A percentile compares a stretch with the other conserved stretches of the same genome.
Evolutionary conservation across 30 jellyfish, hydroid and myxozoan species (phyloP).

Genomic region (Turritopsis dohrnii): DNA sequence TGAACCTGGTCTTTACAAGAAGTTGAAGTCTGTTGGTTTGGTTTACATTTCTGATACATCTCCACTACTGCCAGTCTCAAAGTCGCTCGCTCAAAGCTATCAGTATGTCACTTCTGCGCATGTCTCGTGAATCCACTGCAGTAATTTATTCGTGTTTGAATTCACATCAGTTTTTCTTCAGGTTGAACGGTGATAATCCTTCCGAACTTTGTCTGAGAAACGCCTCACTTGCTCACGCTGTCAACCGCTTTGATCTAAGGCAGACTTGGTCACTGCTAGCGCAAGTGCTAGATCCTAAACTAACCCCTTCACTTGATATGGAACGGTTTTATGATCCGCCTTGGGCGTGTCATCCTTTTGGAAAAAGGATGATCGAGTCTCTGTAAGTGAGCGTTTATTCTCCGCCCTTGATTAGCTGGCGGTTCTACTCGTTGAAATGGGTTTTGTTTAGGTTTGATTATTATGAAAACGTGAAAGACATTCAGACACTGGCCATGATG

Average conservation of each 20-base stretch:
- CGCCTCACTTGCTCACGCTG: slow-evolving; percentile 58
- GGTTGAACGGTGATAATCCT: slow-evolving; percentile 45
- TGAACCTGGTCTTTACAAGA: slow-evolving; percentile 43
- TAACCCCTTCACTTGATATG: slow-evolving; percentile 33
- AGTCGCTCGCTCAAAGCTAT: slow-evolving; percentile 49
- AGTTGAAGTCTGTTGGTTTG: slow-evolving; percentile 42
- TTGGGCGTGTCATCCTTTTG: slow-evolving; percentile 88
- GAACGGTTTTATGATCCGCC: slow-evolving; percentile 45
- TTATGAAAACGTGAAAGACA: slow-evolving; percentile 68
- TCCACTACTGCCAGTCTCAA: slow-evolving; percentile 59
- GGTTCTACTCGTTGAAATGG: background rate
- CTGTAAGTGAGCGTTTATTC: slow-evolving; percentile 46
- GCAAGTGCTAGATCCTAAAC: slow-evolving; percentile 40
- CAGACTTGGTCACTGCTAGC: slow-evolving; percentile 86
- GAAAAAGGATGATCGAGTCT: slow-evolving; percentile 62
- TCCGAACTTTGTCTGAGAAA: slow-evolving; percentile 50
- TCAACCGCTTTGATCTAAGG: slow-evolving; percentile 67
- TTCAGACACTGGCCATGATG: slow-evolving; percentile 83
- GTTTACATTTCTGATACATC: slow-evolving; percentile 68
- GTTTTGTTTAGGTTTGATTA: slow-evolving; percentile 59
- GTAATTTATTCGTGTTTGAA: background rate
- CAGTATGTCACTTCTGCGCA: slow-evolving; percentile 39
- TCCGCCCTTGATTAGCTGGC: background rate
- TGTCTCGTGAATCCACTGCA: background rate
- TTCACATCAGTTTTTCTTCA: background rate